These are phyloP conservation scores for Phaedon cochleariae DNA, from an alignment of 2,888 invertebrate genomes.

Conservation along the genomic window DNA sequence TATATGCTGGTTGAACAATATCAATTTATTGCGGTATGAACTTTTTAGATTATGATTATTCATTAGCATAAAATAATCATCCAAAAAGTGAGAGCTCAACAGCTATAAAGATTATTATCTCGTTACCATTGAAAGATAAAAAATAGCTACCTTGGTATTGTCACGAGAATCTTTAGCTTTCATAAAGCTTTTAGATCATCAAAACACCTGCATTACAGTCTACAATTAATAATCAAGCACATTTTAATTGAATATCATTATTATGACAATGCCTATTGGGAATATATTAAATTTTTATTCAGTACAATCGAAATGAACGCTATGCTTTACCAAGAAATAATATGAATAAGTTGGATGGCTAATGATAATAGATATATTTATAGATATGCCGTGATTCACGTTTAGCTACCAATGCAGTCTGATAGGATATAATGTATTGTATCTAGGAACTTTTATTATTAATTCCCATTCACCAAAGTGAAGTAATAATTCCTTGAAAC, in stretches of 20 bases:
- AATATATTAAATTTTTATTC: constrained; percentile 27
- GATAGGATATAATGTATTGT: no score
- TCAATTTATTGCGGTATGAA: constrained; percentile 36
- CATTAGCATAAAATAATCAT: constrained; percentile 34
- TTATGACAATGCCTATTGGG: constrained; percentile 32
- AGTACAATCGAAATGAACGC: neutral
- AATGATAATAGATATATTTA: constrained; percentile 31
- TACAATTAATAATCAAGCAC: constrained; percentile 34
- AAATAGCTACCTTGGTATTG: constrained; percentile 51
- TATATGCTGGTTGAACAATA: neutral
- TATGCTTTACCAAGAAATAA: constrained; percentile 1
- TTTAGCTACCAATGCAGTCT: constrained; percentile 27
- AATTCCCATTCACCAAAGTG: constrained; percentile 12
- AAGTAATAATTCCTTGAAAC: neutral
- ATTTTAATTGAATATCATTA: constrained; percentile 30
- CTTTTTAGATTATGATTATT: constrained; percentile 33
- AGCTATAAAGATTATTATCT: constrained; percentile 39
- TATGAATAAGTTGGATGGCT: constrained; percentile 22
- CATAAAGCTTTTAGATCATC: constrained; percentile 43
- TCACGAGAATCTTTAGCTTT: constrained; percentile 50
- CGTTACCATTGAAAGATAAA: constrained; percentile 45
- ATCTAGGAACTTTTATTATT: no score
- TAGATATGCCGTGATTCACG: constrained; percentile 34
- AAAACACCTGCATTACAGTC: constrained; percentile 41
- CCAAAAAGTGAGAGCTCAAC: constrained; percentile 47